Evolutionary conservation across 2,888 invertebrate species (phyloP).

Genomic region (Pollenia labialis): DNA sequence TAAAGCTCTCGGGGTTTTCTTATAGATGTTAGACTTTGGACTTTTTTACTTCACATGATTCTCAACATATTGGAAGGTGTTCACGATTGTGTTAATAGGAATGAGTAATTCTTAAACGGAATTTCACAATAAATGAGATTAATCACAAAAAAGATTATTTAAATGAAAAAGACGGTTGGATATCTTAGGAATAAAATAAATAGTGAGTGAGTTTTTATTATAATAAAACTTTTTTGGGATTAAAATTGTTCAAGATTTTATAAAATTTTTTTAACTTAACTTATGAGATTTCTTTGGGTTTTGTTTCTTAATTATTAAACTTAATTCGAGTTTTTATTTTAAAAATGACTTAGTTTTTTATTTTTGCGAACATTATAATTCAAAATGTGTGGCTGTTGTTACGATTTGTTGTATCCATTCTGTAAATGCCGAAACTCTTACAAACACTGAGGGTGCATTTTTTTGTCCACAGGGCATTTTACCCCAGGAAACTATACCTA

Average conservation of each 20-base stretch:
- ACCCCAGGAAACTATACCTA: conserved; percentile 86
- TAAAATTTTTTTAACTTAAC: conserved; percentile 28
- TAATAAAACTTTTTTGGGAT: neutral
- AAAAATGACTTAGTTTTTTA: conserved; percentile 15
- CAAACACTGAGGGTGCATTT: conserved; percentile 85
- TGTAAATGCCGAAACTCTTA: conserved; percentile 84
- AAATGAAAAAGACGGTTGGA: neutral
- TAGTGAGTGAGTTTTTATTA: neutral
- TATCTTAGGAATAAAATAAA: neutral
- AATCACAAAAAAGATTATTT: neutral
- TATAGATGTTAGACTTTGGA: conserved; percentile 2
- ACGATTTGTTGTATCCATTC: conserved; percentile 83
- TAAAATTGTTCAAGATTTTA: neutral
- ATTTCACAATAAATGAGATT: conserved; percentile 3
- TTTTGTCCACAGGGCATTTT: conserved; percentile 84
- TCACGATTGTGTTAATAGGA: neutral
- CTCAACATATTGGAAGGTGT: neutral
- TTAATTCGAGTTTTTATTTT: conserved; percentile 63
- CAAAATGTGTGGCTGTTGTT: conserved; percentile 76
- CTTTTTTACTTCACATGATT: neutral
- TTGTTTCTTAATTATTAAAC: conserved; percentile 4
- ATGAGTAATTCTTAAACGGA: neutral
- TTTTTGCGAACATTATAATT: conserved; percentile 70
- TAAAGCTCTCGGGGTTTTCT: neutral
- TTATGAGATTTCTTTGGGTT: conserved; percentile 55